Conservation (phyloP, 2,797 vertebrate genomes). For the Psittacula echo region DNA sequence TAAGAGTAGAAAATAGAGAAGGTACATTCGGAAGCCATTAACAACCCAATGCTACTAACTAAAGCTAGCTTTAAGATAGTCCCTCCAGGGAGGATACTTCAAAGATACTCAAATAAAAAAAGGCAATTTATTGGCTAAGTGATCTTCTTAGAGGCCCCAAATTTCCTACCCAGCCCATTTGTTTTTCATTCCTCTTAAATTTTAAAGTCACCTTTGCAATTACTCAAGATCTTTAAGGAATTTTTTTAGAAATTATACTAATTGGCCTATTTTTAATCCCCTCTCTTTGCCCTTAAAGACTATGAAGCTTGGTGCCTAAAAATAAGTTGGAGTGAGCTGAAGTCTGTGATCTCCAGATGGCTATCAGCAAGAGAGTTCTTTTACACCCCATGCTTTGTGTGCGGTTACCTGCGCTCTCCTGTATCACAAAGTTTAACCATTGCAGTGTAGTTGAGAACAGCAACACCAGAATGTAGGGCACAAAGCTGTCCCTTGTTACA, state of each 20-base stretch:
- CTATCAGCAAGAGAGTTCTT: conserved; percentile 33
- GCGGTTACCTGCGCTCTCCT: neutral
- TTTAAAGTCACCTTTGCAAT: conserved; percentile 69
- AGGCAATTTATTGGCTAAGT: conserved; percentile 44
- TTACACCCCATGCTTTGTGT: neutral
- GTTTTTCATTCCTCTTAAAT: conserved; percentile 61
- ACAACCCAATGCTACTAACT: conserved; percentile 9
- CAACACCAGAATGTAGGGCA: conserved; percentile 20
- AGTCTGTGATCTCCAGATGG: conserved; percentile 54
- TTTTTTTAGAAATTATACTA: conserved; percentile 68
- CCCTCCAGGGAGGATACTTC: conserved; percentile 42
- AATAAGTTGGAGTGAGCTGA: conserved; percentile 50
- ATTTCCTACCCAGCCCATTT: conserved; percentile 59
- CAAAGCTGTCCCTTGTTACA: neutral
- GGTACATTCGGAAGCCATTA: conserved; percentile 66
- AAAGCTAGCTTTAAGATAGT: conserved; percentile 46
- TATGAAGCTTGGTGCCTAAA: conserved; percentile 60
- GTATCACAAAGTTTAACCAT: conserved; percentile 26
- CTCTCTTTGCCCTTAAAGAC: conserved; percentile 59
- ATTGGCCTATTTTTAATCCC: conserved; percentile 72
- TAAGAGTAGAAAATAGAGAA: neutral
- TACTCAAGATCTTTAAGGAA: conserved; percentile 57
- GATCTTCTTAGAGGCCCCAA: conserved; percentile 54
- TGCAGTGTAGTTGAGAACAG: neutral
- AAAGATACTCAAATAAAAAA: conserved; percentile 69